Conservation (phyloP, 2,113 vertebrate species). For the Syngnathoides biaculeatus region DNA sequence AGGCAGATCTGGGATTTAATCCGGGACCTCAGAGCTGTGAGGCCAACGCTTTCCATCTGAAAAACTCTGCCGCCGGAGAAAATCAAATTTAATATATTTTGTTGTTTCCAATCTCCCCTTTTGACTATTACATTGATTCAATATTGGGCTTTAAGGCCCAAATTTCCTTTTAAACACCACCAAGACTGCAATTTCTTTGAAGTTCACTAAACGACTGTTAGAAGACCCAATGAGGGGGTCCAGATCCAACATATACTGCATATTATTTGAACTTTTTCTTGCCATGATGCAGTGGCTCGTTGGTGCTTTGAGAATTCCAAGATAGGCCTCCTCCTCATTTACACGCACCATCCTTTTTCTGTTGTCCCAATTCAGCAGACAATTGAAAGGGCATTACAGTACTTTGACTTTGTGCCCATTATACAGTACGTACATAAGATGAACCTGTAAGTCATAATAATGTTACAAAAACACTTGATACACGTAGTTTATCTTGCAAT, state of each 20-base stretch:
- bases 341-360: slow-evolving; percentile 3
- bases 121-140: slow-evolving; percentile 39
- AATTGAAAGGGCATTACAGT: neutral
- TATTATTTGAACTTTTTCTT: slow-evolving; percentile 58
- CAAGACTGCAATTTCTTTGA: slow-evolving; percentile 37
- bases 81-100: slow-evolving; percentile 48
- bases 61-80: too few species aligned
- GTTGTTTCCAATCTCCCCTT: slow-evolving; percentile 39
- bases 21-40: too few species aligned
- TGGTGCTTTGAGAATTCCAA: slow-evolving; percentile 46
- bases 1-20: too few species aligned
- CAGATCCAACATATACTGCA: slow-evolving; percentile 55
- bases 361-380: neutral
- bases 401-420: neutral
- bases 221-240: slow-evolving; percentile 48
- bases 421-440: neutral
- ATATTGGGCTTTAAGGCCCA: slow-evolving; percentile 35
- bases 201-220: slow-evolving; percentile 42
- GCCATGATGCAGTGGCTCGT: slow-evolving; percentile 44
- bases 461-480: too few species aligned
- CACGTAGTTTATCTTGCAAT: too few species aligned
- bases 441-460: too few species aligned
- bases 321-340: slow-evolving; percentile 34
- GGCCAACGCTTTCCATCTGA: too few species aligned
- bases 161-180: slow-evolving; percentile 49